phyloP scores from a whole-genome alignment of 2,797 vertebrate species.

The Glossophaga mutica region DNA sequence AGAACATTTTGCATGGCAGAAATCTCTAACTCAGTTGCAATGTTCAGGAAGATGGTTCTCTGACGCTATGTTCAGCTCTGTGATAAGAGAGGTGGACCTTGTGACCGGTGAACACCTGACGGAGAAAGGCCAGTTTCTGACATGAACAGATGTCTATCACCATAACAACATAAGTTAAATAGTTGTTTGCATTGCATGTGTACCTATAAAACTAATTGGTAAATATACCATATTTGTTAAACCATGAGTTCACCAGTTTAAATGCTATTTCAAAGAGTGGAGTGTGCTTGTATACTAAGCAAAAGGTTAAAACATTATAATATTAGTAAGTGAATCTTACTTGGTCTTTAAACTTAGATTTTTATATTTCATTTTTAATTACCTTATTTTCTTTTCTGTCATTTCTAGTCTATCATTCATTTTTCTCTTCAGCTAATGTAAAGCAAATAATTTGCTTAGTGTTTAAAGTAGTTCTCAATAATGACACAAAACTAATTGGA shows the following conservation, averaged over 20 bases:
- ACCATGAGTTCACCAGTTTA: neutral
- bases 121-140: neutral
- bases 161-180: neutral
- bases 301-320: neutral
- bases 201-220: neutral
- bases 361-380: constrained; percentile 51
- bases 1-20: neutral
- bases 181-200: neutral
- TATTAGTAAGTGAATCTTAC: constrained; percentile 41
- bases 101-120: neutral
- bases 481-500: neutral
- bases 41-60: neutral
- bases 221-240: neutral
- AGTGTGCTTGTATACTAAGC: constrained; percentile 14
- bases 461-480: constrained; percentile 16
- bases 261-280: neutral
- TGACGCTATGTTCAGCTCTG: neutral
- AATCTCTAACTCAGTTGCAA: neutral
- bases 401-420: constrained; percentile 40
- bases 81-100: neutral
- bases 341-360: constrained; percentile 37
- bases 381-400: constrained; percentile 56
- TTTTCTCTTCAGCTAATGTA: constrained; percentile 38
- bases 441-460: constrained; percentile 35
- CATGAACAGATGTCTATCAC: neutral